Base-by-base conservation (phyloP, 2,113 vertebrate species). In the Zosterops borbonicus region DNA sequence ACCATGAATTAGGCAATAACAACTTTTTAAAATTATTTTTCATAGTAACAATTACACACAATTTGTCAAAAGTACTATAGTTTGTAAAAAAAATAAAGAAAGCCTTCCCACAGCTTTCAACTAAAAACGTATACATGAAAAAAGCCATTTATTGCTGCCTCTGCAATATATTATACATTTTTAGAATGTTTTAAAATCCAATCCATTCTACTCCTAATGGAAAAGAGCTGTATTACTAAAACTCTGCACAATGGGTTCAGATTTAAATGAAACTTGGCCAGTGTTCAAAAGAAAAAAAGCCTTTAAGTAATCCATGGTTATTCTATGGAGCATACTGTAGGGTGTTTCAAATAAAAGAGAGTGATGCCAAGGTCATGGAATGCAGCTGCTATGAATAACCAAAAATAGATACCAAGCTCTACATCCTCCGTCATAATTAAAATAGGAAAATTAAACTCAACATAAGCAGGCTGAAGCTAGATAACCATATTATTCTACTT, bases 361-460 rank as follows among this genome's bases (percentile, higher is more conserved):
- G 33, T 56, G 70, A 95, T 93, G 91, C 75, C 92, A 96, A 96
- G 87, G 88, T 81, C 83, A 87, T 37, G 44, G 69, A 97, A 97
- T 74, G 59, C 90, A 94, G 95, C 92, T 90, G 90, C 77, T 94
- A 58, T 37, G 46, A 93, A 29, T 41, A 92, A 89, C 97, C 86
- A 88, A 83, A 96, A 96, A 94, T 86, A 97, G 95, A 95, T 28
- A 96, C 8, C n/a, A 73, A 96, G 76, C 74, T 93, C 75, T 63
- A 91, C 77, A 92, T 88, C 86, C 79, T 95, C 81, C 65, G 58
- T 83, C 63, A 41, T 78, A 65, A 95, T 85, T 95, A 94, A 96
- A 95, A 94, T 52, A 89, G 82, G 76, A 90, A 95, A 96, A 93
- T 91, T 83, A 70, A 93, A 81, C 65, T 81, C 44, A 56, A 69